Evolutionary conservation across 1,140 invertebrate species (phyloP).

Genomic region (Rhysida immarginata): DNA sequence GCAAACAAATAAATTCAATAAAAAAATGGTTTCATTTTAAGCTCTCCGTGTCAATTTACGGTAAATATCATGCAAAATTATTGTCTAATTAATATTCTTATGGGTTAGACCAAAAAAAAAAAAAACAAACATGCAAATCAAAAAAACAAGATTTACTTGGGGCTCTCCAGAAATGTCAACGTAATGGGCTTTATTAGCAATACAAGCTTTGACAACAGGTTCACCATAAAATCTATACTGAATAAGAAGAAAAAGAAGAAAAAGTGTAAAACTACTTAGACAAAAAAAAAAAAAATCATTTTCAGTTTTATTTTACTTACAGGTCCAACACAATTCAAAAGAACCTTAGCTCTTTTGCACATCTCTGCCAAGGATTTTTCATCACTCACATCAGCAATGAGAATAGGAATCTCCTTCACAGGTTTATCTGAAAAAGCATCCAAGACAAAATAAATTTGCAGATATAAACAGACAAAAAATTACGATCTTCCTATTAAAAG

Average conservation of each 20-base stretch:
- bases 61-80: neutral
- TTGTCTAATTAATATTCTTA: no score
- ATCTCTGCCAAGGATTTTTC: conserved; percentile 53
- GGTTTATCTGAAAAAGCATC: no score
- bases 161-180: conserved; percentile 86
- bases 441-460: no score
- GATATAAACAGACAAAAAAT: no score
- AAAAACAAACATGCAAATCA: neutral
- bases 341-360: conserved; percentile 50
- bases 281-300: no score
- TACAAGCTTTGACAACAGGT: conserved; percentile 75
- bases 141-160: conserved; percentile 28
- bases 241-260: neutral
- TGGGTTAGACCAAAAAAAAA: neutral
- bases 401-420: conserved; percentile 47
- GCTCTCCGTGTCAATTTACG: neutral
- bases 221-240: conserved; percentile 74
- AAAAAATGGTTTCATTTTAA: neutral
- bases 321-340: conserved; percentile 79
- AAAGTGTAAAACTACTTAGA: neutral
- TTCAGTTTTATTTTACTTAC: no score
- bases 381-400: conserved; percentile 62
- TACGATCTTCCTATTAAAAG: no score
- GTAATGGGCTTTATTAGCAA: conserved; percentile 63
- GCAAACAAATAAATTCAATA: neutral